phyloP scores from a whole-genome alignment of 92 coral and sea anemone species.

The Palythoa grandiflora region DNA sequence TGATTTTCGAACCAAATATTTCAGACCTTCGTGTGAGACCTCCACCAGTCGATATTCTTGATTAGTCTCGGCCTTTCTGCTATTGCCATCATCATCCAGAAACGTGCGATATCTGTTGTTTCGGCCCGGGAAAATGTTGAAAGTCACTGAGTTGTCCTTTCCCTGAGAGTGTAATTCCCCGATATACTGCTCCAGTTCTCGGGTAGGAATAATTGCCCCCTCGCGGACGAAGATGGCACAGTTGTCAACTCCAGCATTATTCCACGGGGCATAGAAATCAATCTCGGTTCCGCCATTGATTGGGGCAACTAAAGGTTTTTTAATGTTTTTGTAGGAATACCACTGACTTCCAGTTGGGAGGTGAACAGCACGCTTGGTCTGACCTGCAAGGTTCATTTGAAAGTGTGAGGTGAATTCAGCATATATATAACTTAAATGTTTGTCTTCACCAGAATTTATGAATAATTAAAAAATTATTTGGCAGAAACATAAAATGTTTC shows the following conservation, averaged over 20 bases:
- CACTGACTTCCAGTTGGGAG: slow-evolving; percentile 79
- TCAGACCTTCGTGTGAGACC: slow-evolving; percentile 68
- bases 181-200: slow-evolving; percentile 81
- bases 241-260: slow-evolving; percentile 71
- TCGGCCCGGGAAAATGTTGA: slow-evolving; percentile 81
- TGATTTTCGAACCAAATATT: no score
- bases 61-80: slow-evolving; percentile 63
- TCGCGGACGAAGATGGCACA: slow-evolving; percentile 80
- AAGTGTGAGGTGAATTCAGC: no score
- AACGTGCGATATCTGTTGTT: slow-evolving; percentile 59
- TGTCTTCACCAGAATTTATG: no score
- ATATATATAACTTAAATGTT: no score
- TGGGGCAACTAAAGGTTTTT: slow-evolving; percentile 59
- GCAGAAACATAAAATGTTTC: slow-evolving; percentile 74
- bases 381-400: slow-evolving; percentile 11
- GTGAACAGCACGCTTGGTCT: slow-evolving; percentile 76
- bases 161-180: slow-evolving; percentile 80
- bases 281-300: slow-evolving; percentile 80
- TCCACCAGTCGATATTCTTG: slow-evolving; percentile 67
- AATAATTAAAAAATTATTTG: no score
- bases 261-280: slow-evolving; percentile 83
- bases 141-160: slow-evolving; percentile 71
- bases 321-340: slow-evolving; percentile 77
- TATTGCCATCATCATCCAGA: slow-evolving; percentile 79
- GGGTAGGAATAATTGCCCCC: slow-evolving; percentile 81